phyloP scores from a whole-genome alignment of 2,113 vertebrate species.

The Gavia stellata region DNA sequence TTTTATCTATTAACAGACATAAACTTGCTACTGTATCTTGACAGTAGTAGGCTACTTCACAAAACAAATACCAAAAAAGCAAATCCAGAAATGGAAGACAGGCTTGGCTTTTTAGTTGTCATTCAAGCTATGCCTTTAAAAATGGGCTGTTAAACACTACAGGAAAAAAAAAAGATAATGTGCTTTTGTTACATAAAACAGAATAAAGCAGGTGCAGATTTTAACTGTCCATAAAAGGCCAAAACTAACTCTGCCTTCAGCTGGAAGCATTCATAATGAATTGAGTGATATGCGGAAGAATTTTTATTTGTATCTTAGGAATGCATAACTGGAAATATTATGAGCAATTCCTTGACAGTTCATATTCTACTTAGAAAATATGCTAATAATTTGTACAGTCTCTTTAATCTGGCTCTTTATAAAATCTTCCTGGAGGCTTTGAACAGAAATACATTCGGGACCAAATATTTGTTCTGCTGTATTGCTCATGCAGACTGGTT shows the following conservation, averaged over 20 bases:
- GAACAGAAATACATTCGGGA: background rate
- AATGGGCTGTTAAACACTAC: background rate
- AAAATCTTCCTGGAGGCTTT: background rate
- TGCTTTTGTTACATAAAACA: background rate
- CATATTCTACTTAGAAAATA: slow-evolving; percentile 34
- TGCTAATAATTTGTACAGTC: background rate
- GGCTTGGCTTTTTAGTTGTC: background rate
- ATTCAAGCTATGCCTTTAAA: background rate
- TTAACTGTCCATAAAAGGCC: slow-evolving; percentile 27
- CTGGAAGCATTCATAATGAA: background rate
- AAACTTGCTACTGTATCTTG: background rate
- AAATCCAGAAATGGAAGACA: background rate
- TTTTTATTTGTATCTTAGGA: slow-evolving; percentile 31
- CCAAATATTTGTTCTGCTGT: background rate
- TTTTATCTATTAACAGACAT: background rate
- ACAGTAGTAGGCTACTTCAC: background rate
- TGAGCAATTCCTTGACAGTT: slow-evolving; percentile 41
- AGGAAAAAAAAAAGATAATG: background rate
- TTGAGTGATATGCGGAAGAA: background rate
- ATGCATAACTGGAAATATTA: slow-evolving; percentile 23
- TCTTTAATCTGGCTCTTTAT: background rate
- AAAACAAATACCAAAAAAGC: background rate
- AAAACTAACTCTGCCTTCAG: background rate
- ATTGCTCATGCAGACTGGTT: background rate
- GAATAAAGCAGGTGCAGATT: background rate